phyloP scores from a whole-genome alignment of 53 echinoderm and acorn worm species.

The Zoroaster sp. region DNA sequence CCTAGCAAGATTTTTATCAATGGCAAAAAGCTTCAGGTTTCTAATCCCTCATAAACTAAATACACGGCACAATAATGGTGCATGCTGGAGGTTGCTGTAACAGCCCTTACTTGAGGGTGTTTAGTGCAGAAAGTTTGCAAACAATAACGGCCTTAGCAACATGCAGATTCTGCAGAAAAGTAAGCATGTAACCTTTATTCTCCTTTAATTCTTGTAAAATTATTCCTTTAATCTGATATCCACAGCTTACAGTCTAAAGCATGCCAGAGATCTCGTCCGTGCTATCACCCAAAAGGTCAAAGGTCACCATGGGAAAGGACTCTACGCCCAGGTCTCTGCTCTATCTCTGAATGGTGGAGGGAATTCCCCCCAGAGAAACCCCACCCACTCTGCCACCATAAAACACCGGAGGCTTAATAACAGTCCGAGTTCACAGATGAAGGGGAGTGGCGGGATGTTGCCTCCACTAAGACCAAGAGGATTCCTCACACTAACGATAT shows the following conservation, averaged over 20 bases:
- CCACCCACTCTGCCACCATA: slow-evolving; percentile 38
- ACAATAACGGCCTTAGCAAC: no score
- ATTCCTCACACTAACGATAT: slow-evolving; percentile 54
- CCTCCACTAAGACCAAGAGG: slow-evolving; percentile 64
- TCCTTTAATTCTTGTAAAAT: neutral
- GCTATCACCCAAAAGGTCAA: slow-evolving; percentile 91
- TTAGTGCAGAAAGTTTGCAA: no score
- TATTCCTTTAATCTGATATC: neutral
- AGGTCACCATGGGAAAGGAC: slow-evolving; percentile 57
- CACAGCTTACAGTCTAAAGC: slow-evolving; percentile 92
- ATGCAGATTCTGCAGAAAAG: no score
- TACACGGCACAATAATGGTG: no score
- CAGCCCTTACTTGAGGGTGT: no score
- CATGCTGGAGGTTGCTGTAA: no score
- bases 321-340: slow-evolving; percentile 74
- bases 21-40: no score
- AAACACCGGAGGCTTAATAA: neutral
- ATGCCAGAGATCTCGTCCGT: slow-evolving; percentile 84
- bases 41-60: no score
- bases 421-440: neutral
- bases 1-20: no score
- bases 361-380: neutral
- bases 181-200: no score
- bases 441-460: slow-evolving; percentile 21
- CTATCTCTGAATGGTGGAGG: slow-evolving; percentile 39